Percentiles rank a stretch among this genome's conserved stretches.
phyloP scores from a whole-genome alignment of 1,140 invertebrate genomes.

The Tetraneura akinire region DNA sequence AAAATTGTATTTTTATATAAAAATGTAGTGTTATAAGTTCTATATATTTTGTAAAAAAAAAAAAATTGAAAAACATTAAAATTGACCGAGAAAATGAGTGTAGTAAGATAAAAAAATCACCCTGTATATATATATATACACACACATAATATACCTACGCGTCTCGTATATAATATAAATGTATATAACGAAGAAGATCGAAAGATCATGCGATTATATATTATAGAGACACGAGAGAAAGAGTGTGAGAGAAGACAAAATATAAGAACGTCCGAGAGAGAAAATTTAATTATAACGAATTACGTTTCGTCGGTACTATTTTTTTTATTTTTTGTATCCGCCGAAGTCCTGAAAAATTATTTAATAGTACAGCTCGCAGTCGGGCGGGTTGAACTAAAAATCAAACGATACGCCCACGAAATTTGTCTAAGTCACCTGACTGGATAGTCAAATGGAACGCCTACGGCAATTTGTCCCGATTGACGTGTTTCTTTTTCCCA shows the following conservation, averaged over 20 bases:
- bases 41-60: no score
- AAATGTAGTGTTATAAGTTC: no score
- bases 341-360: constrained; percentile 51
- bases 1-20: no score
- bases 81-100: no score
- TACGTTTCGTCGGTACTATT: constrained; percentile 32
- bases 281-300: constrained; percentile 50
- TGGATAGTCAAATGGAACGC: constrained; percentile 48
- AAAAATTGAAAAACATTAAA: no score
- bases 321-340: constrained; percentile 8
- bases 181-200: background rate
- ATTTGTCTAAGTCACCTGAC: constrained; percentile 51
- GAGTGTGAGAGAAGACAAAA: no score
- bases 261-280: background rate
- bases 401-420: constrained; percentile 50
- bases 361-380: constrained; percentile 37
- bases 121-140: background rate
- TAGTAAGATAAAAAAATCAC: no score
- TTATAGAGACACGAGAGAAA: no score
- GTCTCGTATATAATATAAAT: no score
- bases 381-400: constrained; percentile 51
- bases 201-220: background rate
- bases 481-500: constrained; percentile 41
- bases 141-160: background rate
- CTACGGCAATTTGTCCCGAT: constrained; percentile 50